A percentile compares a stretch with the other conserved stretches of the same genome.
These are phyloP conservation scores for Peromyscus leucopus DNA, from an alignment of 2,113 vertebrate genomes.

Conservation along the genomic window DNA sequence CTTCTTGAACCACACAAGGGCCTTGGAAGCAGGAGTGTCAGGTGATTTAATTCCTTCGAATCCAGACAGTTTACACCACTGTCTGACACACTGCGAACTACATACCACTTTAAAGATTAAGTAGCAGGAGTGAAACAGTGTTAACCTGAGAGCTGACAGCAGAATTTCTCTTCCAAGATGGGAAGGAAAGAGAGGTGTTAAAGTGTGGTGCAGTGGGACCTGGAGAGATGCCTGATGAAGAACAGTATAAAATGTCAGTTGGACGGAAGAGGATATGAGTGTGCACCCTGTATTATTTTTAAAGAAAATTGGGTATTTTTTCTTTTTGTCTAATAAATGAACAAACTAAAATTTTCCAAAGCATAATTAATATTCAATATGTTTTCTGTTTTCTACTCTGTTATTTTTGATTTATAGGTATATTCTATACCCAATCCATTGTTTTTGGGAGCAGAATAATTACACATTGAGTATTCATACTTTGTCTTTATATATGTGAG, in stretches of 20 bases:
- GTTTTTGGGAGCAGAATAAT: not conserved
- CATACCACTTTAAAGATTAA: not conserved
- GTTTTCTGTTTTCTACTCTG: not conserved
- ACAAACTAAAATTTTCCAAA: not conserved
- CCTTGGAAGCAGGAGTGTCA: not conserved
- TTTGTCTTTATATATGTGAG: not conserved
- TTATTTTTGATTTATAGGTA: not conserved
- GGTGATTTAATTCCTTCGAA: not conserved
- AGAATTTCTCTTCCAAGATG: conserved; percentile 26
- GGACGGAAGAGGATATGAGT: not conserved
- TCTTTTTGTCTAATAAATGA: not conserved
- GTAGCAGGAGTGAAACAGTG: not conserved
- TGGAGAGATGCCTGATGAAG: rapidly evolving
- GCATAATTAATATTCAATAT: not conserved
- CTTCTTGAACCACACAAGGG: not conserved
- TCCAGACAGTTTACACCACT: not conserved
- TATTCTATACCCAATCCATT: not conserved
- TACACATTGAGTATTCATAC: not conserved
- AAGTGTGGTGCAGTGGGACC: rapidly evolving
- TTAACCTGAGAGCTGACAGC: not conserved
- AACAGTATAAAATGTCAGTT: rapidly evolving
- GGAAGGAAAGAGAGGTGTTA: not conserved
- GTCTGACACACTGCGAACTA: not conserved
- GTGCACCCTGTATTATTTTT: not conserved
- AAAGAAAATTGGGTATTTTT: not conserved